Evolutionary conservation across 2,113 vertebrate species (phyloP).

Genomic region (Galbula dea): DNA sequence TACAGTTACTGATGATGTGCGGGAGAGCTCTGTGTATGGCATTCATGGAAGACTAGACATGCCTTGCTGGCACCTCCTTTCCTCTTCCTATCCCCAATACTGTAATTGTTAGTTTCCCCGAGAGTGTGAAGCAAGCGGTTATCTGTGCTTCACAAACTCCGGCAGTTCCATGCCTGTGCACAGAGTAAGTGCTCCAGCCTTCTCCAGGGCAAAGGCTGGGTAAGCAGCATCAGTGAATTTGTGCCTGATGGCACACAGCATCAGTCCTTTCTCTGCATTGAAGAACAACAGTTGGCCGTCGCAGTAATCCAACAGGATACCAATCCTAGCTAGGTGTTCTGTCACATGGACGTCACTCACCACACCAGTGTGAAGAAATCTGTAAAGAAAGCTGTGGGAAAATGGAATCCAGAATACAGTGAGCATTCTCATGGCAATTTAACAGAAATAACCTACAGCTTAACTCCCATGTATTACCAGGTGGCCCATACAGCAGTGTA

Average conservation of each 20-base stretch:
- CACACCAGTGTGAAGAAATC: slow-evolving; percentile 81
- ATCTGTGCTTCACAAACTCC: slow-evolving; percentile 82
- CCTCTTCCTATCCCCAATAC: not conserved
- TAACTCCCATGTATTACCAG: not conserved
- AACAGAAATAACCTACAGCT: not conserved
- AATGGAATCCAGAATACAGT: not conserved
- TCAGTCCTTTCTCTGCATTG: slow-evolving; percentile 83
- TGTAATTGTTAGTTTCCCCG: not conserved
- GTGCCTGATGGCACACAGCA: slow-evolving; percentile 82
- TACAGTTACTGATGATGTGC: not conserved
- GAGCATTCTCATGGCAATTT: not conserved
- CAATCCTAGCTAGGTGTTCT: slow-evolving; percentile 77
- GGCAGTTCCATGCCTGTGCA: slow-evolving; percentile 82
- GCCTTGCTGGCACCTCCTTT: not conserved
- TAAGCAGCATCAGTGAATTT: slow-evolving; percentile 78
- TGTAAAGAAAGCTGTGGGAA: slow-evolving; percentile 79
- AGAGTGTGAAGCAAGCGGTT: slow-evolving; percentile 28
- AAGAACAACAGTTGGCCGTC: slow-evolving; percentile 83
- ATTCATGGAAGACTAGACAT: not conserved
- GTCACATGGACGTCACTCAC: slow-evolving; percentile 79
- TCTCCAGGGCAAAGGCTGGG: slow-evolving; percentile 86
- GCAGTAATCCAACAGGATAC: slow-evolving; percentile 86
- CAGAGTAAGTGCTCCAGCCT: slow-evolving; percentile 82
- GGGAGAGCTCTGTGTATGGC: not conserved
- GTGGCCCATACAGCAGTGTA: not conserved